phyloP scores from a whole-genome alignment of 2,797 vertebrate genomes.

The Ctenopoma multispine region DNA sequence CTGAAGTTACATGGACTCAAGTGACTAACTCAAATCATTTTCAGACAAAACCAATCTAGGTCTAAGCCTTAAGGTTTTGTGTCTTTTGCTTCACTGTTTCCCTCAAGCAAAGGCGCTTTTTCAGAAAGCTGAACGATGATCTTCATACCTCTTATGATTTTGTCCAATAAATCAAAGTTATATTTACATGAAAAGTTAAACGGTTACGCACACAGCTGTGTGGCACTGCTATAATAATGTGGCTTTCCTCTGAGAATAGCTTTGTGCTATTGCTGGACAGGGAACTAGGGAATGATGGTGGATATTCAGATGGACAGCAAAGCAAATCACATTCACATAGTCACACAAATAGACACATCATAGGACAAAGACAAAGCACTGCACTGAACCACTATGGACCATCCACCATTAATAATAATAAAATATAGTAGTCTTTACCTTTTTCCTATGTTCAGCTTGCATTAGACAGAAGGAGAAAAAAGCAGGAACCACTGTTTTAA shows the following conservation, averaged over 20 bases:
- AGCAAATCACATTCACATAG: conserved; percentile 33
- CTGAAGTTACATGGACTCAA: conserved; percentile 17
- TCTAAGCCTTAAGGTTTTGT: conserved; percentile 22
- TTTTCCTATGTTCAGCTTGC: conserved; percentile 71
- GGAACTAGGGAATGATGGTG: conserved; percentile 43
- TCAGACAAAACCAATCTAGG: conserved; percentile 1
- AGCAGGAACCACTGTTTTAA: conserved; percentile 28
- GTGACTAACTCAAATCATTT: not conserved
- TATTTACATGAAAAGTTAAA: conserved; percentile 65
- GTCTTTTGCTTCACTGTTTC: conserved; percentile 30
- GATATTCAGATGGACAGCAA: conserved; percentile 34
- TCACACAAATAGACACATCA: conserved; percentile 38
- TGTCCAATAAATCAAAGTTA: conserved; percentile 67
- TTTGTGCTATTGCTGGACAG: conserved; percentile 64
- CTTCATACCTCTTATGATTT: conserved; percentile 63
- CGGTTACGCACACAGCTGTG: conserved; percentile 59
- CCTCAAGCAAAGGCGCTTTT: conserved; percentile 50
- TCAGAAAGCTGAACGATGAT: conserved; percentile 58
- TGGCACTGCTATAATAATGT: conserved; percentile 55
- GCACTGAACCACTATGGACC: conserved; percentile 1
- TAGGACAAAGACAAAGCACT: conserved; percentile 33
- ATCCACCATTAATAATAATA: conserved; percentile 7
- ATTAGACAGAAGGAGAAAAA: conserved; percentile 51
- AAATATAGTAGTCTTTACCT: conserved; percentile 72
- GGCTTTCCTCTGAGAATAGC: conserved; percentile 70